phyloP scores from a whole-genome alignment of 2,113 vertebrate species.

The Motacilla alba region DNA sequence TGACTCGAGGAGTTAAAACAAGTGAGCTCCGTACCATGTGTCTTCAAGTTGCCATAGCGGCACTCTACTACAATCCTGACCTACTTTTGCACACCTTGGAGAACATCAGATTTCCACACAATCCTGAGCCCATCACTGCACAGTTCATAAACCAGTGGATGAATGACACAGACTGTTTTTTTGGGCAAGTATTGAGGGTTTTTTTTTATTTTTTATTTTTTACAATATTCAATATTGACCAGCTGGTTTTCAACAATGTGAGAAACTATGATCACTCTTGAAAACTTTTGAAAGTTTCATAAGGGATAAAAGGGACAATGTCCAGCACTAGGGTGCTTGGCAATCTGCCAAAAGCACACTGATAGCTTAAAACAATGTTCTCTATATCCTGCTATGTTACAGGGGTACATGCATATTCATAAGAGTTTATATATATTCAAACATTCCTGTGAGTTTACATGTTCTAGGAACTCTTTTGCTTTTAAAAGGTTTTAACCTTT shows the following conservation, averaged over 20 bases:
- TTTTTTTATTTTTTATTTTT: not conserved
- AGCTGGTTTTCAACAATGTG: not conserved
- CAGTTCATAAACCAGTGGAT: constrained; percentile 99
- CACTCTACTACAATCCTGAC: constrained; percentile 91
- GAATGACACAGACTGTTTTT: constrained; percentile 95
- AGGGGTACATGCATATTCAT: not conserved
- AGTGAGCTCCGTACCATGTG: constrained; percentile 95
- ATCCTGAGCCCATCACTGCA: constrained; percentile 88
- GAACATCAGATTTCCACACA: constrained; percentile 89
- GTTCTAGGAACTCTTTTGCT: not conserved
- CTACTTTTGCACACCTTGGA: constrained; percentile 92
- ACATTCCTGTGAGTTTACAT: not conserved
- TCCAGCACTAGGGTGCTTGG: not conserved
- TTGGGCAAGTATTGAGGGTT: constrained; percentile 77
- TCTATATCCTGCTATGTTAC: not conserved
- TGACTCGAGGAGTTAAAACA: constrained; percentile 93
- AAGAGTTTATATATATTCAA: not conserved
- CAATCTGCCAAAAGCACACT: not conserved
- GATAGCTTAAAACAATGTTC: not conserved
- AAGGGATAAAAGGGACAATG: not conserved
- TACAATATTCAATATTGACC: not conserved
- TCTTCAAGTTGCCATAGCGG: constrained; percentile 94
- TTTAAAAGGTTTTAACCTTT: not conserved
- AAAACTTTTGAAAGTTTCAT: not conserved
- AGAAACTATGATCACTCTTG: not conserved